Base-by-base conservation (phyloP, 2,888 invertebrate genomes). In the Thera britannica region DNA sequence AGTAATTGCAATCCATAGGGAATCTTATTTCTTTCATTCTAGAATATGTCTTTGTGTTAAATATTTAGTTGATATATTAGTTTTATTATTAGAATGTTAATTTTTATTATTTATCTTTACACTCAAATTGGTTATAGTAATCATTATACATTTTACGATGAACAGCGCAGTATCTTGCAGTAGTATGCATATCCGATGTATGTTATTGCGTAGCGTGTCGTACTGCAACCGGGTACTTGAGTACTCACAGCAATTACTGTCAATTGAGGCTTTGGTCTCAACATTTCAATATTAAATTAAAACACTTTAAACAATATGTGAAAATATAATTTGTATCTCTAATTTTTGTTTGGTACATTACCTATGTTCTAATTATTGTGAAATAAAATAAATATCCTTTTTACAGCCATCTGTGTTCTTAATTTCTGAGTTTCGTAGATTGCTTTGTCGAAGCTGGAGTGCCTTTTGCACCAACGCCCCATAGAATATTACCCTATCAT, bases 381-480 rank as follows among this genome's bases (percentile, higher is more conserved):
- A 90, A 92, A 88, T 92, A 91, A 89, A 93, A 92, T 93, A 93
- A 92, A 93, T 89, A 88, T 90, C 90, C 90, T 90, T 93, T 92
- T 91, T 93, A 90, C 90, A 91, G 82, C 83, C 62, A 68, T 63
- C 4, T 41, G 9, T 41, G 46, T 51, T n/a, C 62, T 64, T 61
- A 3, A 48, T 57, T 9, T 38, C 38, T 46, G 44, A 7, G 9
- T 12, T 62, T 59, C 49, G 2, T 49, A 49, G 38, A 38, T 38
- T 38, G 6, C 23, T 23, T 23, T 23, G 23, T 23, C 23, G 23
- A 23, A 23, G 23, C 23, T 23, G 23, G 23, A 23, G 23, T 23
- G 23, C 23, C 23, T 1, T 23, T 23, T 23, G 1, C 23, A 23
- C 23, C 23, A 23, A 23, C 23, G 23, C 23, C 23, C 23, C 23